A percentile compares a stretch with the other conserved stretches of the same genome.
These are phyloP conservation scores for Rhagoletis zephyria DNA, from an alignment of 1,140 invertebrate genomes.

Conservation along the genomic window DNA sequence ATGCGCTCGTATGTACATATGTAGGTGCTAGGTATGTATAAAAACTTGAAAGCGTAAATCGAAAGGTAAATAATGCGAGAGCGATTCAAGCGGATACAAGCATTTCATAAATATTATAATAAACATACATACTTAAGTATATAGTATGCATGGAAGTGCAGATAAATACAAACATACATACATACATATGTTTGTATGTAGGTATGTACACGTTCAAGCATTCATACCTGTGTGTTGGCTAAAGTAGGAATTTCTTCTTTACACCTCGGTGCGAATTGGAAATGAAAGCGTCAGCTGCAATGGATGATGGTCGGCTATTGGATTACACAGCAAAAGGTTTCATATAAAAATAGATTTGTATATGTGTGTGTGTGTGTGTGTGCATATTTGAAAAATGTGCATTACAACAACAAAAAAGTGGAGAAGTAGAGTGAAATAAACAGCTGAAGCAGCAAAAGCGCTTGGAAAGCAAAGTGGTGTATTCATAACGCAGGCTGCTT, in stretches of 20 bases:
- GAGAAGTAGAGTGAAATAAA: background rate
- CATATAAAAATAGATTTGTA: background rate
- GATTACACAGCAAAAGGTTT: conserved; percentile 21
- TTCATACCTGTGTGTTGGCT: background rate
- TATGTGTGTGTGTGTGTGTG: background rate
- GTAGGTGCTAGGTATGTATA: too few species aligned
- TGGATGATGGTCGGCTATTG: background rate
- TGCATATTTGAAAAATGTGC: background rate
- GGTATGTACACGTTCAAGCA: too few species aligned
- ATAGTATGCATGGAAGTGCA: too few species aligned
- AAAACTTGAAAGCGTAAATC: conserved; percentile 38
- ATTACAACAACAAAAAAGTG: background rate
- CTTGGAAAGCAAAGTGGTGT: conserved; percentile 22
- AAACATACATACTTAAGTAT: background rate
- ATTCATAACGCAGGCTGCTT: background rate
- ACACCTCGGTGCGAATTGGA: background rate
- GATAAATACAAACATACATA: background rate
- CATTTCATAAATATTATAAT: background rate
- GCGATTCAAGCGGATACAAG: conserved; percentile 7
- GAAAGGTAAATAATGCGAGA: conserved; percentile 23
- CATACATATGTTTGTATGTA: background rate
- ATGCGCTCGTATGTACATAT: too few species aligned
- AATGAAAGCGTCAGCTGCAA: conserved; percentile 21
- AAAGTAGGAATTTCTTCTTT: conserved; percentile 32
- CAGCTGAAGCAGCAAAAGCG: conserved; percentile 23